These are phyloP conservation scores for Brevimyrus niger DNA, from an alignment of 2,113 vertebrate species.

Conservation along the genomic window DNA sequence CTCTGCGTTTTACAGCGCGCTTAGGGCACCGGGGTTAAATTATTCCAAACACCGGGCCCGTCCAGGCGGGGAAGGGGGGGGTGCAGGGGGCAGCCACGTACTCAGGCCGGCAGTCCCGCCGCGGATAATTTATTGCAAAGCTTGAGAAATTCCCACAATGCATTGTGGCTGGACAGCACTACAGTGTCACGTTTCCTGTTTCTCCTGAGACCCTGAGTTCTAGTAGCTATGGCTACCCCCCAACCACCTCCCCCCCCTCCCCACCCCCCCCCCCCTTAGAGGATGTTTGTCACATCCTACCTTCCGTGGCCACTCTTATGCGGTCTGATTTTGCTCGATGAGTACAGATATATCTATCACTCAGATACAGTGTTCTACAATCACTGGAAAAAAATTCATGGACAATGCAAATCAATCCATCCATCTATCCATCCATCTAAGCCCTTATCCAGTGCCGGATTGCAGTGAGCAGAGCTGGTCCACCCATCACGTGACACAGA, in stretches of 20 bases:
- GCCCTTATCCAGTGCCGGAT: neutral
- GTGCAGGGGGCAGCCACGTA: slow-evolving; percentile 45
- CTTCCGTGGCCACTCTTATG: neutral
- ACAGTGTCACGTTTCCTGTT: neutral
- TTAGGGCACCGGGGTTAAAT: slow-evolving; percentile 65
- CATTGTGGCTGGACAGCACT: slow-evolving; percentile 34
- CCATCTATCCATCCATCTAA: neutral
- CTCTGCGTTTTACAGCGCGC: slow-evolving; percentile 65
- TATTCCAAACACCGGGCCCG: slow-evolving; percentile 74
- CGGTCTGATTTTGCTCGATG: neutral
- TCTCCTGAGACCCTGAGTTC: neutral
- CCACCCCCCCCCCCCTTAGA: neutral
- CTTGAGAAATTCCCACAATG: slow-evolving; percentile 24
- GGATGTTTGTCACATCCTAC: neutral
- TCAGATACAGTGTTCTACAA: neutral
- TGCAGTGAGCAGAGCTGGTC: neutral
- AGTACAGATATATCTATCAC: neutral
- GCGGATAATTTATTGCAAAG: slow-evolving; percentile 33
- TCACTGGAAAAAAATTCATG: neutral
- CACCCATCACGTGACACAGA: neutral
- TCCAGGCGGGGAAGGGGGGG: slow-evolving; percentile 52
- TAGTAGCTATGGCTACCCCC: neutral
- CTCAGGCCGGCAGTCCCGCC: slow-evolving; percentile 26
- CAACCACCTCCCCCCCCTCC: no score
- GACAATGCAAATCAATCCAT: neutral